These are phyloP conservation scores for Peromyscus polionotus DNA, from an alignment of 2,113 vertebrate genomes.

Conservation along the genomic window DNA sequence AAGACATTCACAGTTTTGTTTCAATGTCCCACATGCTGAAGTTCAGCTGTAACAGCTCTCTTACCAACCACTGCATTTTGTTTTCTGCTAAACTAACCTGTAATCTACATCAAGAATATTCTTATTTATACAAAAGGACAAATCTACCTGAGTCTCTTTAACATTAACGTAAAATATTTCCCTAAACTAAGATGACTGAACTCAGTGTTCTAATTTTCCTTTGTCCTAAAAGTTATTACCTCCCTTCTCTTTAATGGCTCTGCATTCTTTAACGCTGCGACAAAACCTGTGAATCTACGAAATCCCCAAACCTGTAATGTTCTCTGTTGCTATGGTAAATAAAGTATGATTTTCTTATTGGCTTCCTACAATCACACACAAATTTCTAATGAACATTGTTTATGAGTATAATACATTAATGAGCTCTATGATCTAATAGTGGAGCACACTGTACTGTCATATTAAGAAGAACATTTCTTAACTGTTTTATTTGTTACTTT, in stretches of 20 bases:
- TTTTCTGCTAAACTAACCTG: conserved; percentile 5
- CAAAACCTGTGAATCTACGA: conserved; percentile 26
- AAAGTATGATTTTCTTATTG: conserved; percentile 78
- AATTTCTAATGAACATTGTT: conserved; percentile 71
- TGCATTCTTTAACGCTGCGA: conserved; percentile 12
- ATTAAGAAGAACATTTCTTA: conserved; percentile 57
- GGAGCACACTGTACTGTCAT: conserved; percentile 68
- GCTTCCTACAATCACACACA: conserved; percentile 68
- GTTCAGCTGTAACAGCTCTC: neutral
- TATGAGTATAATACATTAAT: conserved; percentile 73
- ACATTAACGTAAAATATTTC: conserved; percentile 23
- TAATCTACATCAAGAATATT: neutral
- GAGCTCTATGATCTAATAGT: conserved; percentile 74
- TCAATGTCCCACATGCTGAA: neutral
- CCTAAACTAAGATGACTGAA: conserved; percentile 22
- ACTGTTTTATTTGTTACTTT: conserved; percentile 76
- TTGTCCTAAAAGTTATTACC: conserved; percentile 47
- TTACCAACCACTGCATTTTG: neutral
- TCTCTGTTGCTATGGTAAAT: neutral
- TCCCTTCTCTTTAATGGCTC: conserved; percentile 68
- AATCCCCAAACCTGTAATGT: conserved; percentile 52
- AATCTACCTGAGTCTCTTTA: neutral
- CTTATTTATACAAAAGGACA: neutral
- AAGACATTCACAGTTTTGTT: neutral
- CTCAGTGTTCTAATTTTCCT: neutral